A percentile compares a stretch with the other conserved stretches of the same genome.
phyloP scores from a whole-genome alignment of 2,888 invertebrate genomes.

The Nesidiocoris tenuis region DNA sequence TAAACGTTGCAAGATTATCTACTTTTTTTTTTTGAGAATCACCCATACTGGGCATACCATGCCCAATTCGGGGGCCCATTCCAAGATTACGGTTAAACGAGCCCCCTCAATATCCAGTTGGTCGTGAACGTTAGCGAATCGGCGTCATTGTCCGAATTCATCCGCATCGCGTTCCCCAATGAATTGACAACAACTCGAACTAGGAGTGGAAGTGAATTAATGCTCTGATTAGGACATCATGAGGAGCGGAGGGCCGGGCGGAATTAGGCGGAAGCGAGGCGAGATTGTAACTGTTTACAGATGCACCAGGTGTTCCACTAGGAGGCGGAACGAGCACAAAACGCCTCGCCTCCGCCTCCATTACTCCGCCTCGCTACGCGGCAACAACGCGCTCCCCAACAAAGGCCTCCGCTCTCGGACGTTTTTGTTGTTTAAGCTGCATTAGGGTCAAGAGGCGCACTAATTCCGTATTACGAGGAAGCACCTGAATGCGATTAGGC shows the following conservation, averaged over 20 bases:
- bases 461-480: slow-evolving; percentile 34
- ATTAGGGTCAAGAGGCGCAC: slow-evolving; percentile 44
- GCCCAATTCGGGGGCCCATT: too few relatives aligned
- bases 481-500: slow-evolving; percentile 37
- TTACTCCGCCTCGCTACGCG: background rate
- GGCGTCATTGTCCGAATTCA: background rate
- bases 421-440: slow-evolving; percentile 45
- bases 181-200: slow-evolving; percentile 11
- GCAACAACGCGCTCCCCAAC: background rate
- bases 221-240: slow-evolving; percentile 16
- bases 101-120: background rate
- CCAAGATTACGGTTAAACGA: background rate
- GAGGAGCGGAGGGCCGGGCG: background rate
- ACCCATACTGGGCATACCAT: too few relatives aligned
- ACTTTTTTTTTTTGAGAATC: too few relatives aligned
- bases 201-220: slow-evolving; percentile 11
- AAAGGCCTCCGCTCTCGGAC: background rate
- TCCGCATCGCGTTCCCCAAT: too few relatives aligned
- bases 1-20: too few relatives aligned
- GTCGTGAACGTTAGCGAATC: background rate
- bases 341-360: background rate
- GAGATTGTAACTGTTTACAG: slow-evolving; percentile 35
- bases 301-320: slow-evolving; percentile 22
- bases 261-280: slow-evolving; percentile 35
- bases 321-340: slow-evolving; percentile 20